phyloP scores from a whole-genome alignment of 1,140 invertebrate genomes.

The Andrena cerasifolii region DNA sequence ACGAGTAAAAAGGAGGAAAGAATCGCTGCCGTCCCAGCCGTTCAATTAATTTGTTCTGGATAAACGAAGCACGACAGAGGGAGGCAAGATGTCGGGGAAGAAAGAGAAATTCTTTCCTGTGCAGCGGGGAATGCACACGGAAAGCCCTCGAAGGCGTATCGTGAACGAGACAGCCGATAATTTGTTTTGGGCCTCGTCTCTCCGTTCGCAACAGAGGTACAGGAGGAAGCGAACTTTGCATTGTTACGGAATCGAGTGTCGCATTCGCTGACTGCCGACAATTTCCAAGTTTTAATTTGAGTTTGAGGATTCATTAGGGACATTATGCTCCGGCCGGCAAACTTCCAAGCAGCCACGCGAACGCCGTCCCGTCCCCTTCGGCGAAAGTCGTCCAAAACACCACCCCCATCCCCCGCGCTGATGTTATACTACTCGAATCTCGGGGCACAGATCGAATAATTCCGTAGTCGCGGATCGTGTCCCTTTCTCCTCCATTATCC shows the following conservation, averaged over 20 bases:
- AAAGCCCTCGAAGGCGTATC: slow-evolving; percentile 43
- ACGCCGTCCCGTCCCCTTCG: slow-evolving; percentile 1
- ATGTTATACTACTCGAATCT: slow-evolving; percentile 45
- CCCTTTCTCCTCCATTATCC: slow-evolving; percentile 19
- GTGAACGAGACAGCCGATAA: slow-evolving; percentile 63
- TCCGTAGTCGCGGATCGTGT: slow-evolving; percentile 37
- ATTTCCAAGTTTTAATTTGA: slow-evolving; percentile 80
- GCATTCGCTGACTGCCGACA: slow-evolving; percentile 74
- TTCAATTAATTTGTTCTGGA: slow-evolving; percentile 44
- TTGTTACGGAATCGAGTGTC: slow-evolving; percentile 79
- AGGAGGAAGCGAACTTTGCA: slow-evolving; percentile 65
- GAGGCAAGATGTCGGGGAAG: slow-evolving; percentile 22
- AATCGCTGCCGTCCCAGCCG: neutral
- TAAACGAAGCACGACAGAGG: slow-evolving; percentile 26
- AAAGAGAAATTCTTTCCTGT: slow-evolving; percentile 43
- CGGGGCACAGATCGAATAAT: slow-evolving; percentile 52
- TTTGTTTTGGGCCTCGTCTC: slow-evolving; percentile 60
- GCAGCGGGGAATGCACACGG: slow-evolving; percentile 21
- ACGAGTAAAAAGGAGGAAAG: neutral
- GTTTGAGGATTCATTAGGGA: slow-evolving; percentile 80
- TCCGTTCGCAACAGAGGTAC: slow-evolving; percentile 39
- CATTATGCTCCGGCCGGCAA: slow-evolving; percentile 70
- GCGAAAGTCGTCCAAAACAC: slow-evolving; percentile 40
- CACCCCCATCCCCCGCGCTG: slow-evolving; percentile 8
- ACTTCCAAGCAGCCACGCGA: slow-evolving; percentile 58